Conservation (phyloP, 1,140 invertebrate genomes). For the Vanessa tameamea region DNA sequence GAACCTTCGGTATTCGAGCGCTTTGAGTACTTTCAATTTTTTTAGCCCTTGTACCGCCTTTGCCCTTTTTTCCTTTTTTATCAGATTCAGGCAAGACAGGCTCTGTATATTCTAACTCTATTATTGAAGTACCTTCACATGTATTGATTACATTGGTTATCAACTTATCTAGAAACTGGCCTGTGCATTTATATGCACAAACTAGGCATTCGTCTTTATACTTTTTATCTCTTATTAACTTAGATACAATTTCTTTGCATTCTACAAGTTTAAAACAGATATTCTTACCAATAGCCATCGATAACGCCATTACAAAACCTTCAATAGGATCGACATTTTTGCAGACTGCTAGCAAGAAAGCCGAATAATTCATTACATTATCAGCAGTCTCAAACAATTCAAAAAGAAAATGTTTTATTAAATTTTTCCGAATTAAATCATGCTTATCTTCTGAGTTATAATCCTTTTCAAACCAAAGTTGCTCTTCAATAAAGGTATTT, state of each 20-base stretch:
- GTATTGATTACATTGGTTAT: constrained; percentile 60
- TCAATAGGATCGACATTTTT: constrained; percentile 78
- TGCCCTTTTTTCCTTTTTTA: constrained; percentile 62
- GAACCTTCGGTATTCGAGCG: constrained; percentile 49
- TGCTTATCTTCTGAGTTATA: constrained; percentile 51
- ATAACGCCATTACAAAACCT: constrained; percentile 81
- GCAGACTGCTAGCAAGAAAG: constrained; percentile 82
- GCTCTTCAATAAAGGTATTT: constrained; percentile 65
- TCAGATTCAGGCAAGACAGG: constrained; percentile 43
- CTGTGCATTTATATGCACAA: constrained; percentile 59
- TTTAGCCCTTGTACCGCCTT: constrained; percentile 45
- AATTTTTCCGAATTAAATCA: constrained; percentile 56
- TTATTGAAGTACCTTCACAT: constrained; percentile 63
- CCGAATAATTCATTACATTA: constrained; percentile 81
- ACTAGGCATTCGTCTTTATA: constrained; percentile 64
- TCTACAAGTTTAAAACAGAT: constrained; percentile 73
- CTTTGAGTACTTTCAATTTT: constrained; percentile 53
- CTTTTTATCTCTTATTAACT: constrained; percentile 65
- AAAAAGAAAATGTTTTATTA: constrained; percentile 80
- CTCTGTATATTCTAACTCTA: constrained; percentile 58
- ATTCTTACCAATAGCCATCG: constrained; percentile 79
- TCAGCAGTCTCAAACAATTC: constrained; percentile 76
- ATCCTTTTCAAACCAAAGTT: constrained; percentile 82
- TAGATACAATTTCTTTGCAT: constrained; percentile 72
- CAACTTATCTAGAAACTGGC: constrained; percentile 58